Conservation (phyloP, 1,140 invertebrate genomes). For the Ceratosolen solmsi region DNA sequence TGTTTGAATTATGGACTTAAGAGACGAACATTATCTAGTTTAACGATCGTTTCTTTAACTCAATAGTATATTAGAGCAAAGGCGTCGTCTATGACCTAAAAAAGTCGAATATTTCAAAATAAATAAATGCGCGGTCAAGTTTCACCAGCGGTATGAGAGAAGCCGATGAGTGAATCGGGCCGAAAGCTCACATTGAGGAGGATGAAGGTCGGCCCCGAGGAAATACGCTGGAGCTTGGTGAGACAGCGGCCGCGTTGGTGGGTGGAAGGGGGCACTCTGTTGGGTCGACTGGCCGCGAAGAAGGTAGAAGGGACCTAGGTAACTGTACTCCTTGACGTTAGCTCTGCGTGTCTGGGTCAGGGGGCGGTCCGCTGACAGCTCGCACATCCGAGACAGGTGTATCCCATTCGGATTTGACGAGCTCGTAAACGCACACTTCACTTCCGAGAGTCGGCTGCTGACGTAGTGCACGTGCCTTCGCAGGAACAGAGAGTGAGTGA, state of each 20-base stretch:
- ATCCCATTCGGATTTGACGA: slow-evolving; percentile 73
- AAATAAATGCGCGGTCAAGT: background rate
- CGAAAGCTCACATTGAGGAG: background rate
- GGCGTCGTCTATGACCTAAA: background rate
- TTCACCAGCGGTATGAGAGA: background rate
- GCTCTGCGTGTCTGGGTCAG: slow-evolving; percentile 75
- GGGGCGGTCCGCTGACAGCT: slow-evolving; percentile 72
- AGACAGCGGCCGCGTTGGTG: background rate
- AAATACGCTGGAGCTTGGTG: background rate
- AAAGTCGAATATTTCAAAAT: background rate
- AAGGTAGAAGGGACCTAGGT: slow-evolving; percentile 68
- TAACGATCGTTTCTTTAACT: background rate
- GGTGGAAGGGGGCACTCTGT: background rate
- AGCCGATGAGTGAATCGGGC: background rate
- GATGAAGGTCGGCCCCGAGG: background rate
- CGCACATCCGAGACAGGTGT: slow-evolving; percentile 72
- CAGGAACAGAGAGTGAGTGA: background rate
- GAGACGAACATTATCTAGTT: no score
- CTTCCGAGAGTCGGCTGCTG: background rate
- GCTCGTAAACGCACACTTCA: slow-evolving; percentile 66
- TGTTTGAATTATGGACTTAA: no score
- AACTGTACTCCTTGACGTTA: slow-evolving; percentile 69
- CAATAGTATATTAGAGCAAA: background rate
- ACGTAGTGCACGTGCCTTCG: background rate
- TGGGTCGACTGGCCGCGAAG: background rate